Conservation (phyloP, 2,888 invertebrate species). For the Agrotis clavis region DNA sequence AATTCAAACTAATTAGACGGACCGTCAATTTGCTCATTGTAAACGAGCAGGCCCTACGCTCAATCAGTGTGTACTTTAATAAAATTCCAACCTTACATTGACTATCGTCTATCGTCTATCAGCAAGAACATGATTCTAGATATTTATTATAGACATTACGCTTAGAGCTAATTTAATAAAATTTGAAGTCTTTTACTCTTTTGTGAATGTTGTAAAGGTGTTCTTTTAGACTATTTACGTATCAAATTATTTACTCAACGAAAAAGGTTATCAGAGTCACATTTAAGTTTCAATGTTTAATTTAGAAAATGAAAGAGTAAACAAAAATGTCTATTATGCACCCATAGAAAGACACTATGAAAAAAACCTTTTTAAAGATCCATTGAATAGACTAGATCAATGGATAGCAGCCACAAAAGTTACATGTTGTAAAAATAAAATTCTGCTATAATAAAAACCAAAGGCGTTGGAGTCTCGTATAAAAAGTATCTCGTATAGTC, state of each 20-base stretch:
- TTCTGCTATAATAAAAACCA: conserved; percentile 62
- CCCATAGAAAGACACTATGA: neutral
- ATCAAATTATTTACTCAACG: neutral
- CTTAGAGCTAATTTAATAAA: neutral
- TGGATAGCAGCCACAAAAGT: conserved; percentile 36
- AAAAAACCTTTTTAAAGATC: conserved; percentile 8
- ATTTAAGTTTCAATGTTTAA: neutral
- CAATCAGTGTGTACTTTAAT: too few relatives aligned
- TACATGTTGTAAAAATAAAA: conserved; percentile 52
- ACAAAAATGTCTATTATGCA: neutral
- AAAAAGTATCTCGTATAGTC: conserved; percentile 38
- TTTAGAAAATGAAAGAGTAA: neutral
- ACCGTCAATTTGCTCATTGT: too few relatives aligned
- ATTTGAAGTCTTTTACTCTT: neutral
- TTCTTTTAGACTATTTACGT: neutral
- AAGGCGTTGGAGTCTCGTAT: conserved; percentile 60
- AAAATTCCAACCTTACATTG: too few relatives aligned
- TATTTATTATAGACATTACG: too few relatives aligned
- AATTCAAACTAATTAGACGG: too few relatives aligned
- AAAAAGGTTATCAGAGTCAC: neutral
- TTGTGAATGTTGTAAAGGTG: neutral
- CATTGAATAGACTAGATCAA: conserved; percentile 37
- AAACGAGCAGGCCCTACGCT: too few relatives aligned
- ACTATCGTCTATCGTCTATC: too few relatives aligned
- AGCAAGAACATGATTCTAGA: too few relatives aligned